A percentile compares a stretch with the other conserved stretches of the same genome.
Conservation (phyloP, 1,140 invertebrate genomes). For the Bombyx mori region ASM3026992v2 NC_085118.1:15465501-15466000, state of each 20-base stretch:
- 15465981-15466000: not conserved
- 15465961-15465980: not conserved
- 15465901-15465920: conserved; percentile 6
- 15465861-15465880: conserved; percentile 1
- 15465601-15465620: not conserved
- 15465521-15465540: no score
- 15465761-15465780: not conserved
- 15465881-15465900: not conserved
- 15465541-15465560: no score
- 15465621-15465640: conserved; percentile 1
- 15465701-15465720: no score
- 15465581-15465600: no score
- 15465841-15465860: not conserved
- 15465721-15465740: not conserved
- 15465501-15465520: no score
- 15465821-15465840: no score
- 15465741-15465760: conserved; percentile 1
- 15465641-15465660: not conserved
- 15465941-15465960: not conserved
- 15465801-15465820: no score
- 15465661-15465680: no score
- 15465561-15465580: no score
- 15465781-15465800: no score
- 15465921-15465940: conserved; percentile 4
- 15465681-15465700: no score